phyloP scores from a whole-genome alignment of 2,113 vertebrate species.

The Chionomys nivalis region DNA sequence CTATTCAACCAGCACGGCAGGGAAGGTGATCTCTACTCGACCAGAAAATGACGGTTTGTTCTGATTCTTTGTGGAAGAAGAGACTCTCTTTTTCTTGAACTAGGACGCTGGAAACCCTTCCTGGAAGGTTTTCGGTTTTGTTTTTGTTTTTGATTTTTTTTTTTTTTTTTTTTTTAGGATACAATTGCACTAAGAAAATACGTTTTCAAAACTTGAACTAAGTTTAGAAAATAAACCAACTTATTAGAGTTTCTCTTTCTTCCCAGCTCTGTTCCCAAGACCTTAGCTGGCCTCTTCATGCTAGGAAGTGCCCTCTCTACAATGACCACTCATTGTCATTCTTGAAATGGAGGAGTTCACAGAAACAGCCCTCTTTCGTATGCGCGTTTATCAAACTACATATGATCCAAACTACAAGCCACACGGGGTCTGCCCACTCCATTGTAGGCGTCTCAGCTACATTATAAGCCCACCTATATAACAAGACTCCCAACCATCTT shows the following conservation, averaged over 20 bases:
- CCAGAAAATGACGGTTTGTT: conserved; percentile 12
- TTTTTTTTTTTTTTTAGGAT: not conserved
- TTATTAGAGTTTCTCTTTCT: conserved; percentile 51
- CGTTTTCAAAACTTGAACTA: conserved; percentile 34
- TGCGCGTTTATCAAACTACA: not conserved
- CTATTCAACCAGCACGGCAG: not conserved
- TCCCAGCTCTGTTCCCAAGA: conserved; percentile 42
- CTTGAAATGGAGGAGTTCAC: not conserved
- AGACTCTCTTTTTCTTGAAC: not conserved
- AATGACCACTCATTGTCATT: conserved; percentile 34
- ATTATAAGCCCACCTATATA: conserved; percentile 1
- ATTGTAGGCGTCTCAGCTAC: not conserved
- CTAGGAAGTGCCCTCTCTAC: not conserved
- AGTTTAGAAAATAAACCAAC: conserved; percentile 43
- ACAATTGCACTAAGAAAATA: not conserved
- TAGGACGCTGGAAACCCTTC: not conserved
- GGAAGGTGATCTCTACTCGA: not conserved
- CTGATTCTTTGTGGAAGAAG: not conserved
- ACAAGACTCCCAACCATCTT: not conserved
- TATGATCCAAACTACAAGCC: not conserved
- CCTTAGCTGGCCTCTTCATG: conserved; percentile 37
- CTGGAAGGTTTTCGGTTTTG: not conserved
- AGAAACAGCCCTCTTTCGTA: conserved; percentile 21
- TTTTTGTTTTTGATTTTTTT: not conserved
- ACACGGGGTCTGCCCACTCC: not conserved